Base-by-base conservation (phyloP, 2,888 invertebrate genomes). In the Diplazon laetatorius region DNA sequence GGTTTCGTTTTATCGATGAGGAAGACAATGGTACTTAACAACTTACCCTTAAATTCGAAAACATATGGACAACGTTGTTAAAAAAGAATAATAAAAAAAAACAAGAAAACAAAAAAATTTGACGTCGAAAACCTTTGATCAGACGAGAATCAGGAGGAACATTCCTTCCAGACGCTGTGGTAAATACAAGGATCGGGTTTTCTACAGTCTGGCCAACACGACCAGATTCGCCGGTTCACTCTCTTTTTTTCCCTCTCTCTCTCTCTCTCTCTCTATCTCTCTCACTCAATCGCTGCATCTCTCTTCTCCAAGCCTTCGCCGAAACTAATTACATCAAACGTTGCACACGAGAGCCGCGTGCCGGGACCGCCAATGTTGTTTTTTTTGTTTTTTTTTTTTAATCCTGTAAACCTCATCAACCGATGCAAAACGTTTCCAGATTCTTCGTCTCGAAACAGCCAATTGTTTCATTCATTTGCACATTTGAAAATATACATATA, bases 251-350 rank as follows among this genome's bases (percentile, higher is more conserved):
- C 37, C 70, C 65, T 75, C 62, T 62, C 65, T 55, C 63, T 52
- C 73, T 69, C 76, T 57, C 48, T 55, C 75, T 30, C 52, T 65
- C 30, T 35, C 20, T 55, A 25, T 55, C 12, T 65, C n/a, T 39
- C 37, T 20, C 46, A 30, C 62, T 62, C 65, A 50, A 59, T 48
- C 73, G 50, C 75, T 30, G 44, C 59, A 20, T 35, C 20, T 55
- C 44, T 44, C 18, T 65, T 10, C 25, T 22, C 20, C 46, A 16
- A 44, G 22, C 77, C 60, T 22, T 65, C 76, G 63, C 62, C 68
- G 73, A 66, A 69, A 81, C 81, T 62, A 83, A 82, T 83, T 85
- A 80, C 84, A 85, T 82, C 82, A 83, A 77, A 82, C n/a, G n/a
- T n/a, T n/a, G n/a, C n/a, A n/a, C n/a, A n/a, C n/a, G n/a, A n/a